Percentiles rank a stretch among this genome's conserved stretches.
These are phyloP conservation scores for Theretra japonica DNA, from an alignment of 2,888 invertebrate genomes.

Conservation along the genomic window DNA sequence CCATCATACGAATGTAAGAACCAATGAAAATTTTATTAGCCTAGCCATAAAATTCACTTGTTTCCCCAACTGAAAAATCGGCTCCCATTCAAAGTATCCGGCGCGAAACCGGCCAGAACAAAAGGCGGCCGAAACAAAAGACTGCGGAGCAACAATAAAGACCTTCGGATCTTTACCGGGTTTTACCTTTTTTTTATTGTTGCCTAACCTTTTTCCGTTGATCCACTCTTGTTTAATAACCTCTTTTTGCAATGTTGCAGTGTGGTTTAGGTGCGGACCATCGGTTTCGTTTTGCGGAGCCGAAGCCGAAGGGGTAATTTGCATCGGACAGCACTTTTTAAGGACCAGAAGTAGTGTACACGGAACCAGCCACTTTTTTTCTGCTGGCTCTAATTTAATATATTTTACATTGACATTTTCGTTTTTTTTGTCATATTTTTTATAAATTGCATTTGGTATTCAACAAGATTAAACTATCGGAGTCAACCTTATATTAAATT, in stretches of 20 bases:
- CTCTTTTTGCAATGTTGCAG: conserved; percentile 37
- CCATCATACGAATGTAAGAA: conserved; percentile 28
- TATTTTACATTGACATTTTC: too few species aligned
- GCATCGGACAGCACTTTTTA: neutral
- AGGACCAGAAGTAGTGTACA: neutral
- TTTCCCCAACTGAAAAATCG: conserved; percentile 70
- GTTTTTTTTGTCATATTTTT: too few species aligned
- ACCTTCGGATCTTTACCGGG: conserved; percentile 64
- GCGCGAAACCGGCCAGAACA: conserved; percentile 55
- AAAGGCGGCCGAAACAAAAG: conserved; percentile 66
- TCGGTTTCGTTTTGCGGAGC: neutral
- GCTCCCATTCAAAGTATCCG: conserved; percentile 62
- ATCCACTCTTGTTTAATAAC: conserved; percentile 73
- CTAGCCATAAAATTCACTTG: conserved; percentile 58
- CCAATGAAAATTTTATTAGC: conserved; percentile 37
- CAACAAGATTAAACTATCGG: too few species aligned
- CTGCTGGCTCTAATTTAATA: too few species aligned
- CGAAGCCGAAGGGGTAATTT: conserved; percentile 9
- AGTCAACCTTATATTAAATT: too few species aligned
- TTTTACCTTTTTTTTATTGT: conserved; percentile 69
- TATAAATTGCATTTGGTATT: too few species aligned
- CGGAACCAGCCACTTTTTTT: too few species aligned
- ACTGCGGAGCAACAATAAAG: conserved; percentile 60
- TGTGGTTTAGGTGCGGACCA: neutral
- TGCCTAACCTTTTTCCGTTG: conserved; percentile 71